Conservation (phyloP, 2,888 invertebrate species). For the Xestia sexstrigata region DNA sequence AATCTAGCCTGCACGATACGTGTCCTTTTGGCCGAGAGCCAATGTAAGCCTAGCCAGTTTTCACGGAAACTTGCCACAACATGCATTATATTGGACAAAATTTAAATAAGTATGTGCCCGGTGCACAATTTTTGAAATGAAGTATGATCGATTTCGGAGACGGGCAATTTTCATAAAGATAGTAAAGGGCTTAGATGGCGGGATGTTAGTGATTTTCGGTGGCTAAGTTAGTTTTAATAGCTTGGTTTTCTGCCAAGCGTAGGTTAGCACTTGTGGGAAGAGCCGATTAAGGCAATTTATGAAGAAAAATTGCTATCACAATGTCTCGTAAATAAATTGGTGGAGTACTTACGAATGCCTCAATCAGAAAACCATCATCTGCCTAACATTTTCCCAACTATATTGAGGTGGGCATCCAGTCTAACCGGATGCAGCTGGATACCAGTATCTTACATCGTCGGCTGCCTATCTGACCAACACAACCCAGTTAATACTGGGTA, state of each 20-base stretch:
- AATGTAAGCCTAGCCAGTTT: conserved; percentile 69
- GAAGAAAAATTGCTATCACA: neutral
- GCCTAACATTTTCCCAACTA: neutral
- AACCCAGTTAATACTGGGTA: neutral
- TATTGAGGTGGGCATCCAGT: neutral
- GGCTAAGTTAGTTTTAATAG: conserved; percentile 41
- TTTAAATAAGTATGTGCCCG: conserved; percentile 64
- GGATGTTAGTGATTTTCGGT: conserved; percentile 16
- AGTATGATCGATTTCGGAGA: conserved; percentile 58
- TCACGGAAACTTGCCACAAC: conserved; percentile 69
- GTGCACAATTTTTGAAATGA: conserved; percentile 60
- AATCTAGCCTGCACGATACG: conserved; percentile 79
- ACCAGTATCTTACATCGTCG: neutral
- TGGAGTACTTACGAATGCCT: neutral
- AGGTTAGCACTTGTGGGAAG: neutral
- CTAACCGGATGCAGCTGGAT: neutral
- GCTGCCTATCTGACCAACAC: neutral
- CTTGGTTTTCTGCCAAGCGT: conserved; percentile 32
- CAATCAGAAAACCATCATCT: neutral
- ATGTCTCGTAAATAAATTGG: neutral
- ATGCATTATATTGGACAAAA: conserved; percentile 64
- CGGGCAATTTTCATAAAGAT: conserved; percentile 46
- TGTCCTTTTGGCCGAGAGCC: conserved; percentile 79
- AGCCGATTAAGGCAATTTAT: conserved; percentile 5
- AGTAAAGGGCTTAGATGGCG: conserved; percentile 15